These are phyloP conservation scores for Muntiacus reevesi DNA, from an alignment of 2,113 vertebrate genomes.

Conservation along the genomic window DNA sequence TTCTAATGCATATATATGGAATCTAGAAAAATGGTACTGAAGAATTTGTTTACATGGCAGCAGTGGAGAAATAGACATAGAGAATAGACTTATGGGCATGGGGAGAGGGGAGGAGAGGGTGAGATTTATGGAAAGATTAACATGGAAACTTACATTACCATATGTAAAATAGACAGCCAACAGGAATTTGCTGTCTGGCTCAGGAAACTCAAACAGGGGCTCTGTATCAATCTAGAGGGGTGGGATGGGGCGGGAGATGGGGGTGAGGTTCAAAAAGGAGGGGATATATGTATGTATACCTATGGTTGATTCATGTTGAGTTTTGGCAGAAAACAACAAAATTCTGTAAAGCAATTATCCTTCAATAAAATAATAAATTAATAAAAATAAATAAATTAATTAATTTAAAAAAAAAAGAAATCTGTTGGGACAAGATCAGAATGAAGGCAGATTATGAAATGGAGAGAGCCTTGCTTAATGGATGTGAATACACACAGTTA, in stretches of 20 bases:
- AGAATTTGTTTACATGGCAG: not conserved
- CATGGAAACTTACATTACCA: not conserved
- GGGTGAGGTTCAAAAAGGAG: not conserved
- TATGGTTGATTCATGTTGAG: not conserved
- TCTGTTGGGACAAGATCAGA: not conserved
- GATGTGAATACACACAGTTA: not conserved
- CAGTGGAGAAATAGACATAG: not conserved
- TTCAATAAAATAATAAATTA: not conserved
- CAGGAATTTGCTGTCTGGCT: not conserved
- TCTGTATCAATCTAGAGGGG: not conserved
- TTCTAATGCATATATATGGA: not conserved
- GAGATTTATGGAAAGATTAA: not conserved
- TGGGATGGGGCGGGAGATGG: not conserved
- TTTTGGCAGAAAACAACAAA: not conserved
- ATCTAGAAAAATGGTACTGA: not conserved
- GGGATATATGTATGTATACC: not conserved
- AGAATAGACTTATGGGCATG: not conserved
- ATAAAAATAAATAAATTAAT: not conserved
- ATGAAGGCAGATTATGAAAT: not conserved
- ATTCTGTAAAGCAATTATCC: not conserved
- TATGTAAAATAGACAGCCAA: not conserved
- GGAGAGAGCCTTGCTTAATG: not conserved
- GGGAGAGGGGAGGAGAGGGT: not conserved
- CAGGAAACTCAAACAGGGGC: not conserved
- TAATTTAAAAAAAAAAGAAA: not conserved